Evolutionary conservation across 1,140 invertebrate genomes (phyloP).

Genomic region (Pseudachorutes palmiensis): DNA sequence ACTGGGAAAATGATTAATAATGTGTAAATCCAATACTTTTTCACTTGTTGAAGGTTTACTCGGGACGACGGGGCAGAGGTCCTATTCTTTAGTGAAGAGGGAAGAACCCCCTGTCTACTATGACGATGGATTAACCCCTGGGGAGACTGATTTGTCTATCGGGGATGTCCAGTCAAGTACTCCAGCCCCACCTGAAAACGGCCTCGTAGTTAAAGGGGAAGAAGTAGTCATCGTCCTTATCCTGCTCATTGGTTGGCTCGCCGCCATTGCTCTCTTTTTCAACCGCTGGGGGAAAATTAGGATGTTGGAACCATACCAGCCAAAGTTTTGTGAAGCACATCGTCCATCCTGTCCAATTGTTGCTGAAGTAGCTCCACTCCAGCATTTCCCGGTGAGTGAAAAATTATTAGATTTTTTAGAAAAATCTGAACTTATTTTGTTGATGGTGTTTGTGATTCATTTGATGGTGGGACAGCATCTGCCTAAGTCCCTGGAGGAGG

Average conservation of each 20-base stretch:
- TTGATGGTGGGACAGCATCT: too few relatives aligned
- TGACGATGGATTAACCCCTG: too few relatives aligned
- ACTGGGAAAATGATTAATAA: too few relatives aligned
- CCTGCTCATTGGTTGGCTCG: slow-evolving; percentile 65
- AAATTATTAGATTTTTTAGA: neutral
- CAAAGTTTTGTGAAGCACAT: slow-evolving; percentile 65
- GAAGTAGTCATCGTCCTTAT: slow-evolving; percentile 66
- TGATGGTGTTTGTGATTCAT: neutral
- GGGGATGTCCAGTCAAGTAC: too few relatives aligned
- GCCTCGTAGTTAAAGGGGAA: slow-evolving; percentile 5
- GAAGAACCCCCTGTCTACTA: too few relatives aligned
- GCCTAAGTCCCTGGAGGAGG: too few relatives aligned
- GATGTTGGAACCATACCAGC: slow-evolving; percentile 74
- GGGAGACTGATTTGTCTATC: too few relatives aligned
- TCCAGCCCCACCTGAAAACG: too few relatives aligned
- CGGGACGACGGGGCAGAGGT: too few relatives aligned
- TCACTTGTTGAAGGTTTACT: too few relatives aligned
- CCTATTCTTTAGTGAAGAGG: too few relatives aligned
- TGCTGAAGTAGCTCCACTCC: slow-evolving; percentile 46
- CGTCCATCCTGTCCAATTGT: slow-evolving; percentile 58
- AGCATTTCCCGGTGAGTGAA: slow-evolving; percentile 22
- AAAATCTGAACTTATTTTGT: neutral
- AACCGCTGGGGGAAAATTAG: slow-evolving; percentile 79
- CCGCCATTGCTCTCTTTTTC: slow-evolving; percentile 68
- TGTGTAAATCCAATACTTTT: too few relatives aligned